Base-by-base conservation (phyloP, 64 coral and sea anemone genomes). In the Montipora sp. region DNA sequence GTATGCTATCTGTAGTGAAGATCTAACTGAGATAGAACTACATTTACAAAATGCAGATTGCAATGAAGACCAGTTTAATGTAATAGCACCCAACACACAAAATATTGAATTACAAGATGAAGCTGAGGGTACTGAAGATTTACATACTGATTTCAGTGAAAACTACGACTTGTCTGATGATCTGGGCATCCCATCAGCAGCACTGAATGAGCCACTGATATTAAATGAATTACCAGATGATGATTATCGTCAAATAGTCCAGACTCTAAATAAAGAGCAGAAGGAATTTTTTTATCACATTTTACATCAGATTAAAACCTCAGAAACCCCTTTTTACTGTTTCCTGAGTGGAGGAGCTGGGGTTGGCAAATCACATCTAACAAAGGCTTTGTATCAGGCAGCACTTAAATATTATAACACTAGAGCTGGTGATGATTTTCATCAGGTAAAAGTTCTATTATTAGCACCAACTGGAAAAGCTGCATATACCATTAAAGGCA, bases 241-340 rank as follows among this genome's bases (percentile, higher is more conserved):
- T 18, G 18, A 80, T 57, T 80, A 80, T 59, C 47, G 78, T 15
- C 47, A 80, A 49, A 80, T 80, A 47, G 78, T 80, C 55, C 78
- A 80, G 45, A 80, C 47, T 1, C 47, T 12, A 7, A 80, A 80
- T 48, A 48, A 80, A 80, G 27, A 10, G 24, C 87, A 89, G 45
- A 89, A 75, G 46, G 72, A 89, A 89, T 89, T 88, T 55, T 55
- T 55, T 55, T 55, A 55, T 55, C 51, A 80, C n/a, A n/a, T 80
- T 12, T 80, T 80, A 47, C 13, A 80, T 80, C 78, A 51, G 16
- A 80, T 80, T 80, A 80, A 80, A 80, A 80, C 47, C 78, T 80
- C 78, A 18, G 78, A 80, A 51, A 80, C 78, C 45, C 3, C 78
- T 51, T 80, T 80, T 57, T 80, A 80, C 78, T 80, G 47, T 20